These are phyloP conservation scores for Nyctereutes procyonoides DNA, from an alignment of 2,113 vertebrate genomes.

Conservation along the genomic window DNA sequence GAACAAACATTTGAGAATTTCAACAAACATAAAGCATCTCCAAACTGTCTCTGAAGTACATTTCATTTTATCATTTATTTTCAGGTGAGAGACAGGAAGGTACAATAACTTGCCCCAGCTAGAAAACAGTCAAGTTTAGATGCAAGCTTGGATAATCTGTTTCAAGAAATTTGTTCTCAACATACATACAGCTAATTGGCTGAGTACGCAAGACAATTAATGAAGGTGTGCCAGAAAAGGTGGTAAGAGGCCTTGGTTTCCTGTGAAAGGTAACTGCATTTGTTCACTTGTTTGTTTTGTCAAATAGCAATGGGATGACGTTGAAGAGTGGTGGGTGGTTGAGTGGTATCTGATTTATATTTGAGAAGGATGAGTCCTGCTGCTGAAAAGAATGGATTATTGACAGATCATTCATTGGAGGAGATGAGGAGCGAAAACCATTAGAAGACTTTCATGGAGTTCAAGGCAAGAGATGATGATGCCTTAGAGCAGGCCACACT, in stretches of 20 bases:
- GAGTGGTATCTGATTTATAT: background rate
- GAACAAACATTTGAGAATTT: background rate
- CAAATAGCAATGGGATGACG: background rate
- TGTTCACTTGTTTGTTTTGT: background rate
- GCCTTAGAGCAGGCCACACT: background rate
- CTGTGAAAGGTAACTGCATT: background rate
- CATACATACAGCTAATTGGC: background rate
- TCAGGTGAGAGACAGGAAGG: background rate
- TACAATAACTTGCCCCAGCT: background rate
- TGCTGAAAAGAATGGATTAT: background rate
- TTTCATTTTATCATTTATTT: background rate
- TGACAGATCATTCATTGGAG: background rate
- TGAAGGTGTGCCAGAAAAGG: background rate
- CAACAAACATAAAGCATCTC: background rate
- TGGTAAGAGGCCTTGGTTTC: background rate
- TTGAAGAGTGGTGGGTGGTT: background rate
- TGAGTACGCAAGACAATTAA: background rate
- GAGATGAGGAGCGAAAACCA: background rate
- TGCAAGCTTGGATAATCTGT: background rate
- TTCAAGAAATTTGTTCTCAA: background rate
- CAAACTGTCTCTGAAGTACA: background rate
- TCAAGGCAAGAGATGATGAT: background rate
- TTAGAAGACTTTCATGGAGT: background rate
- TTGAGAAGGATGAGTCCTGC: background rate
- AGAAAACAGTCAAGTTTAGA: background rate